phyloP scores from a whole-genome alignment of 1,140 invertebrate species.

The Carcinoscorpius rotundicauda region DNA sequence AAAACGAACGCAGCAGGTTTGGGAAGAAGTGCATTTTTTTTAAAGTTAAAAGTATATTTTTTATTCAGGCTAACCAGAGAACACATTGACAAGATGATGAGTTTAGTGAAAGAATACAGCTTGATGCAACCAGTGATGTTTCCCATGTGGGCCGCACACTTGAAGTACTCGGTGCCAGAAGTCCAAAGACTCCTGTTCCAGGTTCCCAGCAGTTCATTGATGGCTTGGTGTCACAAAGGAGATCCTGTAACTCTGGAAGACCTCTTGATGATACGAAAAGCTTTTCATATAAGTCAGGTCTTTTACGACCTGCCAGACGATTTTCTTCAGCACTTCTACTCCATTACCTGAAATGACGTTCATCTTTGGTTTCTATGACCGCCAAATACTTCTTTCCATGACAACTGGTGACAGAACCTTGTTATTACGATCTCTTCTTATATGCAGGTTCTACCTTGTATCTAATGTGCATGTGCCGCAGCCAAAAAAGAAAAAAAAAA shows the following conservation, averaged over 20 bases:
- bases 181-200: conserved; percentile 26
- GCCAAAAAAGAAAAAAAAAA: too few species aligned
- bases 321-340: conserved; percentile 18
- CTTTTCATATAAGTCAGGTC: conserved; percentile 20
- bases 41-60: too few species aligned
- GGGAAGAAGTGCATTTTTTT: too few species aligned
- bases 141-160: conserved; percentile 59
- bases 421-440: too few species aligned
- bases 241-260: conserved; percentile 22
- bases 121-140: conserved; percentile 60
- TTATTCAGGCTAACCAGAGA: conserved; percentile 44
- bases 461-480: too few species aligned
- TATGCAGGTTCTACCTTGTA: too few species aligned
- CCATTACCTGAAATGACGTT: conserved; percentile 9
- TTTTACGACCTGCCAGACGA: conserved; percentile 24
- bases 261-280: conserved; percentile 19
- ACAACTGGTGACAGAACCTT: too few species aligned
- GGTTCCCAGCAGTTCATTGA: conserved; percentile 26
- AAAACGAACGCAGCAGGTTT: too few species aligned
- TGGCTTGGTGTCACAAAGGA: conserved; percentile 18
- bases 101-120: conserved; percentile 41
- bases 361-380: too few species aligned
- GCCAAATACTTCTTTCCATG: too few species aligned
- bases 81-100: conserved; percentile 59
- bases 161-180: conserved; percentile 45